These are phyloP conservation scores for Tinamus major DNA, from an alignment of 2,797 vertebrate genomes.

Conservation along the genomic window DNA sequence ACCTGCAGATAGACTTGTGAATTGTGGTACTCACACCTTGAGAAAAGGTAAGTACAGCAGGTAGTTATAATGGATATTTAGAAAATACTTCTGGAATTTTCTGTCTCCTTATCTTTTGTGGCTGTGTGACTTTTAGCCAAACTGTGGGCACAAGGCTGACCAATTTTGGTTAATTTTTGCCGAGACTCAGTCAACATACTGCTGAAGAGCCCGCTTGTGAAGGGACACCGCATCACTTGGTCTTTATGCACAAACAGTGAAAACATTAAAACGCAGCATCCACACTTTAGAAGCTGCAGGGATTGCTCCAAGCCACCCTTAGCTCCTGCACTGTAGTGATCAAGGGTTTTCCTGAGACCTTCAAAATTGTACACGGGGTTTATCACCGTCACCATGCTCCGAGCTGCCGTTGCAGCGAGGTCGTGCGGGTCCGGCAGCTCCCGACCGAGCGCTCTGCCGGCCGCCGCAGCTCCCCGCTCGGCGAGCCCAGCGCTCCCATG, in stretches of 20 bases:
- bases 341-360: not conserved
- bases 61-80: not conserved
- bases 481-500: too few species aligned
- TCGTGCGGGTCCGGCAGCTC: not conserved
- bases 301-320: not conserved
- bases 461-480: too few species aligned
- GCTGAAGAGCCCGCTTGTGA: fast-evolving
- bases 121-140: not conserved
- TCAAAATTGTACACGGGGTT: not conserved
- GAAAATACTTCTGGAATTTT: not conserved
- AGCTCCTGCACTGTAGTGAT: not conserved
- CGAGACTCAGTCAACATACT: not conserved
- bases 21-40: not conserved
- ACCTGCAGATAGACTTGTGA: not conserved
- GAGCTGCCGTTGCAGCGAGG: not conserved
- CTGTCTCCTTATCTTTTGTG: not conserved
- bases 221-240: not conserved
- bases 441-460: too few species aligned
- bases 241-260: not conserved
- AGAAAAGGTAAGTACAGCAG: not conserved
- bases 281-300: not conserved
- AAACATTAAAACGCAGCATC: not conserved
- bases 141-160: not conserved
- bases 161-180: not conserved
- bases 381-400: fast-evolving